Evolutionary conservation across 2,797 vertebrate genomes (phyloP).

Genomic region (Selene dorsalis): DNA sequence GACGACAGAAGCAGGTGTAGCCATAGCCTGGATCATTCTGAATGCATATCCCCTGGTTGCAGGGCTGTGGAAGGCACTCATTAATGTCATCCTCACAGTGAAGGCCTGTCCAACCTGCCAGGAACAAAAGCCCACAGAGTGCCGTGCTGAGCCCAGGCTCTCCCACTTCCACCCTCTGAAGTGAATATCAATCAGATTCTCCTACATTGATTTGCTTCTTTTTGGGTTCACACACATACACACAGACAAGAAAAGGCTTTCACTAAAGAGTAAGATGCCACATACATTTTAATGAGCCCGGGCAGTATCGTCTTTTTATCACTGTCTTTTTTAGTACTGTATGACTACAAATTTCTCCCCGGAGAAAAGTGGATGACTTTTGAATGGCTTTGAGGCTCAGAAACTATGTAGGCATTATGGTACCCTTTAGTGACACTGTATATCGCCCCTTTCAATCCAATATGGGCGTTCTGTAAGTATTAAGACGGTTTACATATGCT

Average conservation of each 20-base stretch:
- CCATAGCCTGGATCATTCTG: conserved; percentile 87
- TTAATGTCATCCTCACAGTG: conserved; percentile 89
- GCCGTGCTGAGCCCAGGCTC: conserved; percentile 79
- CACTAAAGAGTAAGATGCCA: conserved; percentile 75
- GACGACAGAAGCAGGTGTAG: conserved; percentile 89
- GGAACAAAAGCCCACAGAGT: conserved; percentile 85
- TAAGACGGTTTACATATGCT: conserved; percentile 56
- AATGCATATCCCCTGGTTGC: conserved; percentile 87
- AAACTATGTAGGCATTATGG: conserved; percentile 57
- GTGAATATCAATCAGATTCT: conserved; percentile 86
- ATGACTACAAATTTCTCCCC: conserved; percentile 76
- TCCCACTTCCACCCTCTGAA: conserved; percentile 83
- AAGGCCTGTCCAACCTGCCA: conserved; percentile 89
- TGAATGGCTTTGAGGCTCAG: conserved; percentile 56
- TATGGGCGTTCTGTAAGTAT: conserved; percentile 33
- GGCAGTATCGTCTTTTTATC: conserved; percentile 72
- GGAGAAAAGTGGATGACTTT: conserved; percentile 63
- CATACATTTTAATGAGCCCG: conserved; percentile 81
- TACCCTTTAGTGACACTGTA: conserved; percentile 57
- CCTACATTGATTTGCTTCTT: conserved; percentile 84
- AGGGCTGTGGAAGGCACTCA: conserved; percentile 87
- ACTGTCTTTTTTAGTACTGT: conserved; percentile 73
- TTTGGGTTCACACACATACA: conserved; percentile 78
- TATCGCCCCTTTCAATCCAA: conserved; percentile 59
- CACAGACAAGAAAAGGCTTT: conserved; percentile 81